Evolutionary conservation across 2,797 vertebrate genomes (phyloP).

Genomic region (Acrocephalus scirpaceus): DNA sequence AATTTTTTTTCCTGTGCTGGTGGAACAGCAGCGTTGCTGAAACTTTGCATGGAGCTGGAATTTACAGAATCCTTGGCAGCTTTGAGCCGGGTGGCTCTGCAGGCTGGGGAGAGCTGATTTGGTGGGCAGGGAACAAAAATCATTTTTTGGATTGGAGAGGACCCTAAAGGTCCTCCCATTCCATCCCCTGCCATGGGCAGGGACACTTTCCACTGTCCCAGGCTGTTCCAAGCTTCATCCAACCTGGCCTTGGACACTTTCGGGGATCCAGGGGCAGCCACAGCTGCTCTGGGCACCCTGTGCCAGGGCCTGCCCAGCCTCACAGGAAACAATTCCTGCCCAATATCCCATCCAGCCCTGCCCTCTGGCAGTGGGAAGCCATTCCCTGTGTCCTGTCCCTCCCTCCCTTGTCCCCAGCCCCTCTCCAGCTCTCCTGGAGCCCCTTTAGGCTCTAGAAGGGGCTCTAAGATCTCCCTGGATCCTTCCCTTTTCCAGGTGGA

Average conservation of each 20-base stretch:
- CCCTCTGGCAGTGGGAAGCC: not conserved
- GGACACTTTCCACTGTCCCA: accelerated
- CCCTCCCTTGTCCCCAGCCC: not conserved
- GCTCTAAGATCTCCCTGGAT: not conserved
- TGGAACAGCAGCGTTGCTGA: not conserved
- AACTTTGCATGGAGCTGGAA: not conserved
- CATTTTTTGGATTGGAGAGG: not conserved
- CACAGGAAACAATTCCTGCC: accelerated
- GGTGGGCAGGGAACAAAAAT: not conserved
- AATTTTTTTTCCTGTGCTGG: not conserved
- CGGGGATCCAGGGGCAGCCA: not conserved
- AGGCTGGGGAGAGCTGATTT: not conserved
- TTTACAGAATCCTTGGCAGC: not conserved
- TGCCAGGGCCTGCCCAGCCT: not conserved
- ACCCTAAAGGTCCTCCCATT: not conserved
- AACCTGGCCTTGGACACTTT: accelerated
- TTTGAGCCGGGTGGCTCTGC: accelerated
- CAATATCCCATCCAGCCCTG: accelerated
- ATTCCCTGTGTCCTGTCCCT: not conserved
- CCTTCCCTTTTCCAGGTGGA: not conserved
- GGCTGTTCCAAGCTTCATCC: accelerated
- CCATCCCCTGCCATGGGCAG: not conserved
- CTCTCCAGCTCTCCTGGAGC: not conserved
- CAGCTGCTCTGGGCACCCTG: not conserved
- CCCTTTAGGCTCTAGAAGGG: accelerated